These are phyloP conservation scores for rat (Rattus norvegicus) DNA, from an alignment of 2,113 vertebrate species.

Conservation along the genomic window GRCr8 NC_086022.1:113626501-113627000, in stretches of 20 bases:
- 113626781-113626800: neutral
- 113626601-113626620: conserved; percentile 22
- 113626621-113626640: neutral
- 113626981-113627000: neutral
- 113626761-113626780: neutral
- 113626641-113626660: neutral
- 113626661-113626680: neutral
- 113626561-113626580: neutral
- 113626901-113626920: neutral
- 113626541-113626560: neutral
- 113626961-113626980: too few species aligned
- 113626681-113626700: neutral
- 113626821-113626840: too few species aligned
- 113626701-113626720: neutral
- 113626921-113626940: neutral
- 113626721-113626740: too few species aligned
- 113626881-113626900: neutral
- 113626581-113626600: neutral
- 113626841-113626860: neutral
- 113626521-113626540: neutral
- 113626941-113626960: too few species aligned
- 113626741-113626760: neutral
- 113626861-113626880: neutral
- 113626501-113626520: neutral
- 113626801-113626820: too few species aligned